Percentiles rank a stretch among this genome's conserved stretches.
These are phyloP conservation scores for Ceratoteleas bidentatus DNA, from an alignment of 1,140 invertebrate genomes.

Conservation along the genomic window DNA sequence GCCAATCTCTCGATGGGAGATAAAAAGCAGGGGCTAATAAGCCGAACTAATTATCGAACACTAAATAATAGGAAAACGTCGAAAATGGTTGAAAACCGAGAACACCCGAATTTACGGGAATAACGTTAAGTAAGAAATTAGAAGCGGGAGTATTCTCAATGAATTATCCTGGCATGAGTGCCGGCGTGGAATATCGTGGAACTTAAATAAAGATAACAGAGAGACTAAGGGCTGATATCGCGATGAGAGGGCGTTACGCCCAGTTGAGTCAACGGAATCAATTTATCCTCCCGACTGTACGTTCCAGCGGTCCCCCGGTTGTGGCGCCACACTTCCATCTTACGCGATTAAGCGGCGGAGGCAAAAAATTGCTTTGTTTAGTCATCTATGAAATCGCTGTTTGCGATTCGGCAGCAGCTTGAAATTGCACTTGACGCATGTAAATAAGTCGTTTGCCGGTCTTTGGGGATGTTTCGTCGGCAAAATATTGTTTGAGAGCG, in stretches of 20 bases:
- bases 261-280: slow-evolving; percentile 81
- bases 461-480: slow-evolving; percentile 3
- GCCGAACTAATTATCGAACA: neutral
- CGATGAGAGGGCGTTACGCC: slow-evolving; percentile 79
- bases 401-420: slow-evolving; percentile 11
- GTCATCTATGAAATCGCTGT: slow-evolving; percentile 41
- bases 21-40: too few species aligned
- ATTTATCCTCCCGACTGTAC: slow-evolving; percentile 78
- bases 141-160: slow-evolving; percentile 44
- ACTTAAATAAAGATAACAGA: slow-evolving; percentile 82
- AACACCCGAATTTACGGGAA: slow-evolving; percentile 45
- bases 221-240: slow-evolving; percentile 80
- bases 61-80: neutral
- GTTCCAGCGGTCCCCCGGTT: slow-evolving; percentile 44
- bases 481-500: slow-evolving; percentile 43
- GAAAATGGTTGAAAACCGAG: neutral
- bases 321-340: slow-evolving; percentile 38
- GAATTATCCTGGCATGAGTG: slow-evolving; percentile 69
- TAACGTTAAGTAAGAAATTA: slow-evolving; percentile 53
- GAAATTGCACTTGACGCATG: neutral
- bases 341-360: slow-evolving; percentile 38
- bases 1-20: too few species aligned
- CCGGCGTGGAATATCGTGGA: slow-evolving; percentile 77
- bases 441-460: slow-evolving; percentile 15
- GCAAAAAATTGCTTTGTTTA: slow-evolving; percentile 47